Evolutionary conservation across 1,140 invertebrate genomes (phyloP), one percentile per base, ranked within the genome.

Genomic region (Araneus ventricosus): DNA sequence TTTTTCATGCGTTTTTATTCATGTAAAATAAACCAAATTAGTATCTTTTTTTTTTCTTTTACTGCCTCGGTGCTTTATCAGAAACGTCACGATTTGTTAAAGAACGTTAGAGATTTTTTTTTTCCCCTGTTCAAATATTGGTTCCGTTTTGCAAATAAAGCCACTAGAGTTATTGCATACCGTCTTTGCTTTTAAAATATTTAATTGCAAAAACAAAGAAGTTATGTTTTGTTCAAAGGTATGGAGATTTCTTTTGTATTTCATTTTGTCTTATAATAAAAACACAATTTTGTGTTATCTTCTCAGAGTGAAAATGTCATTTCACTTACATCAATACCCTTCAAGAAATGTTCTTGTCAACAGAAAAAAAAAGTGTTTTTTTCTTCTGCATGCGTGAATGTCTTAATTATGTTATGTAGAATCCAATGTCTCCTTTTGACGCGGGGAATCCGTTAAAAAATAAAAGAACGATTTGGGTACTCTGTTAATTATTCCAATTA

Each of bases 11-110:
- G 45, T 52, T 52, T 52, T 52, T 14, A 52, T 52, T 52, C 87
- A 88, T 79, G 34, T 14, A 30, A n/a, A 63, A 20, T 7, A 17
- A 61, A 86, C 37, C n/a, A n/a, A 89, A 89, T 89, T 57, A 89
- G 22, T 27, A 8, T 4, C 22, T n/a, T n/a, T 57, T 79, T 89
- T 89, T 57, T 34, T 24, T 5, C 27, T 22, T 22, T 34, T 52
- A n/a, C 41, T 79, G 59, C 17, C 39, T 57, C 20, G 20, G 20
- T 59, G 8, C 10, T 27, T 82, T 85, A 61, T 86, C n/a, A 86
- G 57, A 59, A 22, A 61, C 61, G 57, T 59, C 52, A 34, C 8
- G 14, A 57, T 59, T 86, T 22, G 52, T 67, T 67, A n/a, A 4
- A 57, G 61, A 27, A 86, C 20, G 14, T 52, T 1, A 22, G 8